These are phyloP conservation scores for Pelecanoides urinatrix DNA, from an alignment of 2,113 vertebrate genomes.

Conservation along the genomic window DNA sequence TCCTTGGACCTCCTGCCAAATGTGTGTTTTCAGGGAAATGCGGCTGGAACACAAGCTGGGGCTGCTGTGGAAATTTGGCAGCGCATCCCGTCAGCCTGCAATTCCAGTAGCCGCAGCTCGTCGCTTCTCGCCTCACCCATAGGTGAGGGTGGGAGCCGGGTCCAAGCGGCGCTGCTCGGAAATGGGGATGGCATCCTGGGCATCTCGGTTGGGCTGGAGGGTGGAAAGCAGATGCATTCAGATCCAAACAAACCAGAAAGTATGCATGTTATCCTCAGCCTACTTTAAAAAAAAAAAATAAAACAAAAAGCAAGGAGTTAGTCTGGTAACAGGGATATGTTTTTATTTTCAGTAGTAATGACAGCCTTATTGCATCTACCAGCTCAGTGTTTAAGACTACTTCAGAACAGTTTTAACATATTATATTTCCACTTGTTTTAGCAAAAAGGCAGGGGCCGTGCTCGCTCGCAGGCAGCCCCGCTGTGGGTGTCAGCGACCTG, in stretches of 20 bases:
- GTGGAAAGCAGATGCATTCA: neutral
- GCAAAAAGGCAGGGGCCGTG: neutral
- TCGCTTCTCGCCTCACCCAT: neutral
- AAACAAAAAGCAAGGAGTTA: neutral
- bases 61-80: conserved; percentile 38
- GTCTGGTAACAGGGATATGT: neutral
- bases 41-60: neutral
- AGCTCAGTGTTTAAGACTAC: neutral
- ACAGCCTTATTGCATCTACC: neutral
- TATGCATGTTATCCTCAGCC: neutral
- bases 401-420: neutral
- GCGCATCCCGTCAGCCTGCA: neutral
- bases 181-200: neutral
- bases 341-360: neutral
- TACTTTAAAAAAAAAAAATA: neutral
- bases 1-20: neutral
- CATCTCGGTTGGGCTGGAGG: fast-evolving
- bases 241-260: neutral
- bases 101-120: neutral
- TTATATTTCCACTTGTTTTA: too few species aligned
- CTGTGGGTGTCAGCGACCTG: neutral
- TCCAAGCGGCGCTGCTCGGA: neutral
- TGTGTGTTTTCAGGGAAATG: conserved; percentile 19
- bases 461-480: fast-evolving
- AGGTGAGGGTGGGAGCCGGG: neutral